Evolutionary conservation across 2,113 vertebrate species (phyloP).

Genomic region (Lasiurus cinereus): DNA sequence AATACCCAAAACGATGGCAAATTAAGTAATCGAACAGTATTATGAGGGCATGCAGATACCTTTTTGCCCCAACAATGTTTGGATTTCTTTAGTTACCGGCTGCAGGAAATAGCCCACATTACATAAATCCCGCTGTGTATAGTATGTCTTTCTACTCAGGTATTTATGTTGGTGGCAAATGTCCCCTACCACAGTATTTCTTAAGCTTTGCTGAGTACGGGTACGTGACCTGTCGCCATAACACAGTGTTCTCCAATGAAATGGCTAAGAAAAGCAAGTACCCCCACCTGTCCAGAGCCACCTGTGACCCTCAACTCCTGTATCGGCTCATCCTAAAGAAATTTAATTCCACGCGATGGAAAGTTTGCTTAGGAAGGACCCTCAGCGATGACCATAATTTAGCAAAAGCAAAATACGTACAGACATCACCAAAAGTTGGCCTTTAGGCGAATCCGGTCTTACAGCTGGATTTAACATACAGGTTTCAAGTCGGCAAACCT

Average conservation of each 20-base stretch:
- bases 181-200: background rate
- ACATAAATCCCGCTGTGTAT: background rate
- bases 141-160: background rate
- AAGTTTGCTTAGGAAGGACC: constrained; percentile 20
- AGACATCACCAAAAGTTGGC: background rate
- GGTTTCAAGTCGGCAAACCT: constrained; percentile 41
- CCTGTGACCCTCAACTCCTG: background rate
- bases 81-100: background rate
- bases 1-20: background rate
- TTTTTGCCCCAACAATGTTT: background rate
- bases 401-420: background rate
- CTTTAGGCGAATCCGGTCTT: constrained; percentile 58
- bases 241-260: background rate
- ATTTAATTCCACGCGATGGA: constrained; percentile 20
- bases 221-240: background rate
- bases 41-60: background rate
- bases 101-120: background rate
- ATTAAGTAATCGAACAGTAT: background rate
- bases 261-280: constrained; percentile 1
- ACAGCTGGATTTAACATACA: constrained; percentile 62
- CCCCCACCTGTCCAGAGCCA: background rate
- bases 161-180: constrained; percentile 25
- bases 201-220: constrained; percentile 19
- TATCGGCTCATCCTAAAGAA: background rate
- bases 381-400: constrained; percentile 26